phyloP scores from a whole-genome alignment of 2,113 vertebrate genomes.

The Protomyctophum bolini region DNA sequence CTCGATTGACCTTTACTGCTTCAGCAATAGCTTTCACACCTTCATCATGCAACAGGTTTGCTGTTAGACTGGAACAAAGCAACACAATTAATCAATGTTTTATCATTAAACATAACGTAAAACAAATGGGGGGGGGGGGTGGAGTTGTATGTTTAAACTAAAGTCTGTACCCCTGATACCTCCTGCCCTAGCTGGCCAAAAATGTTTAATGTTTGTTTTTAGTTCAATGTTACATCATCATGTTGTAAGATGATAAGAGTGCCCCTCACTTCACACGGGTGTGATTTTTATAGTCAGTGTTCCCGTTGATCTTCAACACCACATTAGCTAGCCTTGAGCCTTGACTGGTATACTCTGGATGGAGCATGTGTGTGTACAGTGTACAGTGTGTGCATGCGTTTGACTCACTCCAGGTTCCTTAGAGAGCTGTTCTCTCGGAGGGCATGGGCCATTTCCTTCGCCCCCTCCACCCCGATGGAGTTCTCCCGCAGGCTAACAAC shows the following conservation, averaged over 20 bases:
- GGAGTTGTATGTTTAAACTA: too few relatives aligned
- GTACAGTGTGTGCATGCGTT: neutral
- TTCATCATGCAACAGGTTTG: constrained; percentile 89
- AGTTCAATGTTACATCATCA: too few relatives aligned
- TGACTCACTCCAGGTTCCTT: constrained; percentile 87
- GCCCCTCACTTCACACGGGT: too few relatives aligned
- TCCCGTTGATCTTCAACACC: too few relatives aligned
- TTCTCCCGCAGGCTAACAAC: constrained; percentile 89
- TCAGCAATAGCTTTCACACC: constrained; percentile 86
- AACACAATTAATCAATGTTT: constrained; percentile 1
- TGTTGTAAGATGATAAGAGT: too few relatives aligned
- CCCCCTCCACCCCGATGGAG: constrained; percentile 91
- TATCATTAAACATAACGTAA: too few relatives aligned
- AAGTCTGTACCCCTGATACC: too few relatives aligned
- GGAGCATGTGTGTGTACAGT: neutral
- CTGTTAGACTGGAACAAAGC: constrained; percentile 83
- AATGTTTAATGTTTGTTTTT: too few relatives aligned
- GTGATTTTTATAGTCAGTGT: too few relatives aligned
- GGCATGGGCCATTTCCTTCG: constrained; percentile 82
- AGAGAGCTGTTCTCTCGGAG: constrained; percentile 85
- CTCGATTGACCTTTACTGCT: constrained; percentile 82
- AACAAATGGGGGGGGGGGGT: too few relatives aligned
- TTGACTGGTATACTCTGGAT: neutral
- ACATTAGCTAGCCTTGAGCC: too few relatives aligned
- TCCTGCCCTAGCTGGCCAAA: too few relatives aligned